phyloP scores from a whole-genome alignment of 1,140 invertebrate species.

The Gerris buenoi region DNA sequence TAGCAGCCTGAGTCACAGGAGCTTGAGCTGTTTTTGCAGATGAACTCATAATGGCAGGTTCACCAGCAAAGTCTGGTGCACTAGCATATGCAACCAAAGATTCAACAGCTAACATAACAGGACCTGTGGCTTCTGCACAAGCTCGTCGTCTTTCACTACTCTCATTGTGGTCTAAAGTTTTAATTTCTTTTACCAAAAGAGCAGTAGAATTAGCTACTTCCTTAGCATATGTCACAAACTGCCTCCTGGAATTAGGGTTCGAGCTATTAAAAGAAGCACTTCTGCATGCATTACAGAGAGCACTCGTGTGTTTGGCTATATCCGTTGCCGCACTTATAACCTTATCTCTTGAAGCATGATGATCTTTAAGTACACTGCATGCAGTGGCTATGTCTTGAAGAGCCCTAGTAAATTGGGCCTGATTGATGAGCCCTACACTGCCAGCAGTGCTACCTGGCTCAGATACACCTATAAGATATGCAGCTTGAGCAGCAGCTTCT shows the following conservation, averaged over 20 bases:
- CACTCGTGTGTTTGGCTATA: slow-evolving; percentile 91
- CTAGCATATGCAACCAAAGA: slow-evolving; percentile 83
- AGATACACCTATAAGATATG: slow-evolving; percentile 84
- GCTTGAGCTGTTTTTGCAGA: slow-evolving; percentile 64
- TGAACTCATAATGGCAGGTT: slow-evolving; percentile 77
- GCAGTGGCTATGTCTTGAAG: slow-evolving; percentile 77
- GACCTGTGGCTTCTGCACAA: slow-evolving; percentile 66
- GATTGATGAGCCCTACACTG: slow-evolving; percentile 77
- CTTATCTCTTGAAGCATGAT: slow-evolving; percentile 65
- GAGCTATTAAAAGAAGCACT: slow-evolving; percentile 78
- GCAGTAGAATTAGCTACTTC: slow-evolving; percentile 95
- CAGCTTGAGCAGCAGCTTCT: slow-evolving; percentile 85
- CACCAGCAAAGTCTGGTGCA: slow-evolving; percentile 79
- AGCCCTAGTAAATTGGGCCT: slow-evolving; percentile 72
- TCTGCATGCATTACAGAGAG: slow-evolving; percentile 86
- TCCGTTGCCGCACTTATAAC: slow-evolving; percentile 74
- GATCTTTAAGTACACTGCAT: slow-evolving; percentile 62
- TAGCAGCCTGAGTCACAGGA: slow-evolving; percentile 72
- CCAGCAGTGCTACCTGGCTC: slow-evolving; percentile 84
- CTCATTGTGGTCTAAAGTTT: slow-evolving; percentile 59
- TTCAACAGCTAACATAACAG: slow-evolving; percentile 79
- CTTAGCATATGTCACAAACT: slow-evolving; percentile 94
- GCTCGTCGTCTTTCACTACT: slow-evolving; percentile 53
- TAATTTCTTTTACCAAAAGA: slow-evolving; percentile 86
- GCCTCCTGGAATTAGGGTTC: slow-evolving; percentile 85